These are phyloP conservation scores for Leptopilina boulardi DNA, from an alignment of 1,140 invertebrate species.

Conservation along the genomic window DNA sequence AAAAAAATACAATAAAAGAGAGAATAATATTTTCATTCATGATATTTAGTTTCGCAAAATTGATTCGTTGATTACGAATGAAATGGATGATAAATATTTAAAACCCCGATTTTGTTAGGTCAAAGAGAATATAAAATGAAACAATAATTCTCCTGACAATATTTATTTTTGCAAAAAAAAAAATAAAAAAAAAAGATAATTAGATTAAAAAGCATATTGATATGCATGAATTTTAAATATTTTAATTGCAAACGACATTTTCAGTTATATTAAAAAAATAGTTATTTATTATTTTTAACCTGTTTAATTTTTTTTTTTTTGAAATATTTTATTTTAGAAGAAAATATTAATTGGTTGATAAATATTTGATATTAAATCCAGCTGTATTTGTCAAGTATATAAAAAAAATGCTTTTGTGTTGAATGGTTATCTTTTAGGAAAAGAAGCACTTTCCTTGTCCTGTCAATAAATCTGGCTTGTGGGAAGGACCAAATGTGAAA, in stretches of 20 bases:
- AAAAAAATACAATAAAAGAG: neutral
- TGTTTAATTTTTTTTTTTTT: too few relatives aligned
- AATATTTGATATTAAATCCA: neutral
- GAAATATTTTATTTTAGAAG: too few relatives aligned
- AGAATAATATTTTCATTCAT: neutral
- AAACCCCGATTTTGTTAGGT: neutral
- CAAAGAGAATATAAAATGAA: neutral
- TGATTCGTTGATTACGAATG: neutral
- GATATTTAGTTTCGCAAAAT: neutral
- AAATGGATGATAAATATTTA: neutral
- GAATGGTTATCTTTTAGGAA: neutral
- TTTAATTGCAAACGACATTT: too few relatives aligned
- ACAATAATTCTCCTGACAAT: neutral
- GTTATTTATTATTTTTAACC: too few relatives aligned
- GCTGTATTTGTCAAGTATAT: neutral
- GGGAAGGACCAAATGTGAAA: constrained; percentile 10
- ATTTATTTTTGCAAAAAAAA: neutral
- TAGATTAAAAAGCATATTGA: neutral
- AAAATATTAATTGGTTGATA: too few relatives aligned
- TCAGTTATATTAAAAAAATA: too few relatives aligned
- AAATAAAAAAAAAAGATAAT: too few relatives aligned
- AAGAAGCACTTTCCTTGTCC: neutral
- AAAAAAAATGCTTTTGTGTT: neutral
- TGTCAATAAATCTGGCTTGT: constrained; percentile 23
- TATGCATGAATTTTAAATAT: too few relatives aligned